Conservation (phyloP, 2,797 vertebrate species). For the Hemibagrus guttatus region DNA sequence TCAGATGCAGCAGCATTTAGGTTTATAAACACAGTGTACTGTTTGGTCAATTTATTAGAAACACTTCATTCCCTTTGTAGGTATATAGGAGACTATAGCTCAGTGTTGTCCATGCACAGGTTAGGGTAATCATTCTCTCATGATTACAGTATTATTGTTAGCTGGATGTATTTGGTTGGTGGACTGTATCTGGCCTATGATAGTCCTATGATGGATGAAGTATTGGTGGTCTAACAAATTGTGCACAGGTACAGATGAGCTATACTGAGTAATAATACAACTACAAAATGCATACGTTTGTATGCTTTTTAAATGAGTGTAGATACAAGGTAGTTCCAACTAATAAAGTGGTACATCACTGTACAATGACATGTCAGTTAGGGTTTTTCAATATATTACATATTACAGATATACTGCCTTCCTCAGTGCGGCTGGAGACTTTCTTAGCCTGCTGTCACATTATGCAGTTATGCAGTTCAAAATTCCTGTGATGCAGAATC, state of each 20-base stretch:
- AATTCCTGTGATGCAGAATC: background rate
- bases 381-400: too few species aligned
- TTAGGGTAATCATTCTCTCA: background rate
- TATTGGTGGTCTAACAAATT: background rate
- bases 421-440: background rate
- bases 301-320: background rate
- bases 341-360: background rate
- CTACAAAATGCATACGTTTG: background rate
- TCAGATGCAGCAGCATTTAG: background rate
- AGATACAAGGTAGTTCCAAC: background rate
- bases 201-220: background rate
- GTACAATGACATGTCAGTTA: background rate
- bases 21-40: background rate
- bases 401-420: background rate
- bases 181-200: background rate
- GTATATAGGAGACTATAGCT: background rate
- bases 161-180: too few species aligned
- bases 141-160: background rate
- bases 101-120: background rate
- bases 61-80: background rate
- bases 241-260: background rate
- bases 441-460: background rate
- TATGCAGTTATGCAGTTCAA: background rate
- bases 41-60: background rate
- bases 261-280: background rate